Conservation (phyloP, 2,888 invertebrate genomes). For the Rhingia rostrata region DNA sequence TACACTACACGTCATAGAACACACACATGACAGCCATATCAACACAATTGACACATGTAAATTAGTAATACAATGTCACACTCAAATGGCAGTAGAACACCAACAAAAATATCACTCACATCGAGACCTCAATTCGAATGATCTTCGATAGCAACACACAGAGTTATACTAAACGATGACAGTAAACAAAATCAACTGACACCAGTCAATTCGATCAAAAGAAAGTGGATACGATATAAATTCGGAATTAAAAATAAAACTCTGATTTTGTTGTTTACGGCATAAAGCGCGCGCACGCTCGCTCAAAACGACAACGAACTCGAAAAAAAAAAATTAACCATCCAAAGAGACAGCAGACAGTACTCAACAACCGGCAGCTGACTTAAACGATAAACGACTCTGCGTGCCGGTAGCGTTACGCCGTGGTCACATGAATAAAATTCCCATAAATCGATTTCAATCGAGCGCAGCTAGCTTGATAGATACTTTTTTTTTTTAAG, state of each 20-base stretch:
- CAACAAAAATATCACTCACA: conserved; percentile 58
- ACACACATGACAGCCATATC: neutral
- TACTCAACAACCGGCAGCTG: conserved; percentile 37
- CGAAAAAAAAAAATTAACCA: conserved; percentile 46
- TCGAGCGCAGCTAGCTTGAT: conserved; percentile 33
- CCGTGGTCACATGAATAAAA: conserved; percentile 72
- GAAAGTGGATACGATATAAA: conserved; percentile 64
- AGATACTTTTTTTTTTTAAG: neutral
- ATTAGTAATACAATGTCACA: neutral
- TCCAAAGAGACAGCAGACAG: conserved; percentile 19
- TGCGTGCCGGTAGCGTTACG: conserved; percentile 57
- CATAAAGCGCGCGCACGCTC: conserved; percentile 35
- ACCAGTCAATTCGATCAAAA: conserved; percentile 66
- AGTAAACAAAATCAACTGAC: conserved; percentile 67
- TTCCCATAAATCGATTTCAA: conserved; percentile 73
- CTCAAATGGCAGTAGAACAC: conserved; percentile 3
- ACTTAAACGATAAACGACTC: conserved; percentile 19
- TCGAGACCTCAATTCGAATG: conserved; percentile 27
- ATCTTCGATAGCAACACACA: conserved; percentile 67
- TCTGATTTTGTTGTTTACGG: conserved; percentile 50
- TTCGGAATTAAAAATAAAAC: conserved; percentile 31
- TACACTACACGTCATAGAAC: too few relatives aligned
- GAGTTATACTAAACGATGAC: conserved; percentile 60
- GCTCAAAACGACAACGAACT: conserved; percentile 42
- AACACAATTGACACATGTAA: neutral